Evolutionary conservation across 2,113 vertebrate genomes (phyloP), one percentile per base, ranked within the genome.

Genomic region (Bubo scandiacus): DNA sequence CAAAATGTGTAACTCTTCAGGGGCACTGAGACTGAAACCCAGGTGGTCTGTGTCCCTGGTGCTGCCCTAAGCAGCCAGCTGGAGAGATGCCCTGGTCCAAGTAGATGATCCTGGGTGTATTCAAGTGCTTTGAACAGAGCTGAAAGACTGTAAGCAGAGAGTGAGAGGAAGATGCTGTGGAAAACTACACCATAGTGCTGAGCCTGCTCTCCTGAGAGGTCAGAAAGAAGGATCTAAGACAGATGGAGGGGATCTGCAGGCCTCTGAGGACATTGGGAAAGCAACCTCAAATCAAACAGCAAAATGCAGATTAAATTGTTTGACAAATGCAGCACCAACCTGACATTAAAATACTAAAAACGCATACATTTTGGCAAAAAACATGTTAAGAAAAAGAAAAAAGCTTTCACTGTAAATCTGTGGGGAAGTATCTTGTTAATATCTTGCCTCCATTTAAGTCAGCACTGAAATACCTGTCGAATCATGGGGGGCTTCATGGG

Each of bases 51-150:
- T 74, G 22, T 63, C 19, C 29, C 23, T 2, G 0, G 22, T 59
- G 52, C 12, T 54, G 18, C 23, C 36, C 18, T 38, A 42, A 72
- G 49, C 23, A 84, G 57, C 4, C 14, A 21, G 36, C 40, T 63
- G 52, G 57, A 63, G 22, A 26, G 25, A 12, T 84, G 42, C 26
- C 4, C 0, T 7, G 8, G 2, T 32, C 15, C 0, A 0, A 49
- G 12, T 10, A 19, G 22, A 13, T 43, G 30, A 11, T 27, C 32
- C 38, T 79, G 52, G 15, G 3, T 59, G 2, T 42, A 38, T 59
- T 38, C 42, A 20, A 59, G 26, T 30, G 34, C 29, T 72, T 38
- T 36, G 29, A 52, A 30, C 30, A 61, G 40, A 61, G 15, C 8
- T 29, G 42, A 63, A 83, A 92, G 22, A 29, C 62, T 85, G 20